A percentile compares a stretch with the other conserved stretches of the same genome.
phyloP scores from a whole-genome alignment of 1,140 invertebrate species.

The Drosophila rufa region DNA sequence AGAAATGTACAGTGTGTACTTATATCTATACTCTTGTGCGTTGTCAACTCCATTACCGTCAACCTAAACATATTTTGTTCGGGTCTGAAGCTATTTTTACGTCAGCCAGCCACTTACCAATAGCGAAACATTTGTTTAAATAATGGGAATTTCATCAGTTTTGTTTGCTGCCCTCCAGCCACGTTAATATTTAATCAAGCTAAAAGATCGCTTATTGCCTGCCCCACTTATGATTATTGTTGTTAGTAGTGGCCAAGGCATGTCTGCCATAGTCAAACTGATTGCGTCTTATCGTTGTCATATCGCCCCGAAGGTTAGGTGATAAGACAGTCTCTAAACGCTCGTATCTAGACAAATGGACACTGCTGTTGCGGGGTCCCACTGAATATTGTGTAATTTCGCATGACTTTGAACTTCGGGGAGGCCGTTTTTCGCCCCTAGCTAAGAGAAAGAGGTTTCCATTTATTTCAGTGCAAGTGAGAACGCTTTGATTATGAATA shows the following conservation, averaged over 20 bases:
- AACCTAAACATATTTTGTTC: conserved; percentile 18
- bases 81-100: conserved; percentile 28
- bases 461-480: background rate
- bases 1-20: background rate
- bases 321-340: conserved; percentile 20
- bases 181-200: conserved; percentile 70
- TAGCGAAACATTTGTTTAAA: conserved; percentile 71
- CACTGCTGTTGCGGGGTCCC: conserved; percentile 8
- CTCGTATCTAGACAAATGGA: conserved; percentile 16
- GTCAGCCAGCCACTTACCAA: conserved; percentile 21
- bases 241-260: conserved; percentile 12
- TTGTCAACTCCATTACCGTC: conserved; percentile 17
- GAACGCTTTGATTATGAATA: background rate
- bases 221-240: conserved; percentile 20
- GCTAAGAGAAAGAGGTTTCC: background rate
- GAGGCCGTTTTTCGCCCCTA: background rate
- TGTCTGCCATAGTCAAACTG: conserved; percentile 7
- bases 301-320: conserved; percentile 31
- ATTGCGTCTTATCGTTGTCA: conserved; percentile 60
- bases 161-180: conserved; percentile 32
- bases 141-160: conserved; percentile 64
- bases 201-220: conserved; percentile 50
- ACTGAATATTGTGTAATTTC: conserved; percentile 35
- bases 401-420: conserved; percentile 42
- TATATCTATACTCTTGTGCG: background rate